A percentile compares a stretch with the other conserved stretches of the same genome.
These are phyloP conservation scores for Nyctereutes procyonoides DNA, from an alignment of 2,113 vertebrate genomes.

Conservation along the genomic window DNA sequence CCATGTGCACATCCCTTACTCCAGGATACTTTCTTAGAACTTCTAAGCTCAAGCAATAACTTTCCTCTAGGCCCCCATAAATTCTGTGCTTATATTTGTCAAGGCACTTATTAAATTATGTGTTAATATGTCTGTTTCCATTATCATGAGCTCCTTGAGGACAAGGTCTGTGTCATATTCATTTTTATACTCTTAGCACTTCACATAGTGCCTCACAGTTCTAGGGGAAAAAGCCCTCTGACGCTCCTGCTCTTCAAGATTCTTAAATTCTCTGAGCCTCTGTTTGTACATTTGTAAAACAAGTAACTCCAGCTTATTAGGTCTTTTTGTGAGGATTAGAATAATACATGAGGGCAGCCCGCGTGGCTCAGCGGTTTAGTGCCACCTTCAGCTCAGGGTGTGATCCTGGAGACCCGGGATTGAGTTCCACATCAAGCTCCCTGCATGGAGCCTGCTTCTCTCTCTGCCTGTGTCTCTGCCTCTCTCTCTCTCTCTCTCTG, in stretches of 20 bases:
- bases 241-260: conserved; percentile 20
- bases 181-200: conserved; percentile 17
- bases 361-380: too few relatives aligned
- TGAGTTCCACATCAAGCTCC: too few relatives aligned
- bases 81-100: neutral
- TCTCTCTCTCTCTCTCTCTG: too few relatives aligned
- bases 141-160: conserved; percentile 9
- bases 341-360: neutral
- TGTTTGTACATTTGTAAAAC: conserved; percentile 4
- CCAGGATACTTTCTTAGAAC: neutral
- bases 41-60: neutral
- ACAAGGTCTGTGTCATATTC: neutral
- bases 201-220: neutral
- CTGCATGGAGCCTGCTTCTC: too few relatives aligned
- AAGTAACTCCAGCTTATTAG: conserved; percentile 4
- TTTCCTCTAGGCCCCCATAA: neutral
- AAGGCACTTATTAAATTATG: conserved; percentile 32
- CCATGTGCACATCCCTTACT: neutral
- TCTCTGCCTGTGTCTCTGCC: too few relatives aligned
- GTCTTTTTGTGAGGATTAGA: neutral
- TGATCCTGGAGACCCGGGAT: too few relatives aligned
- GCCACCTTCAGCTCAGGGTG: too few relatives aligned
- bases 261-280: conserved; percentile 28
- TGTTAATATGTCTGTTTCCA: conserved; percentile 41
- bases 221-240: neutral